Conservation (phyloP, 92 coral and sea anemone genomes). For the Plumapathes pennacea region DNA sequence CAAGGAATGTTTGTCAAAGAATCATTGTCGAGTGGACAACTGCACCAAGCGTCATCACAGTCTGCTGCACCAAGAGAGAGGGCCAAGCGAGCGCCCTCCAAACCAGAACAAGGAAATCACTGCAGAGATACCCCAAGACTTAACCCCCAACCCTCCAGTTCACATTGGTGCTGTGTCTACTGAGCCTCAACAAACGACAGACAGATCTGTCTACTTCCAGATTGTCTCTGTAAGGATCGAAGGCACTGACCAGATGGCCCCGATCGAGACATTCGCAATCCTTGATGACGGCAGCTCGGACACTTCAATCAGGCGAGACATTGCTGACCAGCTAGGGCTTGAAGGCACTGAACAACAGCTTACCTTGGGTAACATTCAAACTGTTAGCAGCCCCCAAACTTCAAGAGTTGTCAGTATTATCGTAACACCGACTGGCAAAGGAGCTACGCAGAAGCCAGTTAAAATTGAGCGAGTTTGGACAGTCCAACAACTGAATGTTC, state of each 20-base stretch:
- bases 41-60: constrained; percentile 23
- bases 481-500: constrained; percentile 57
- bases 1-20: constrained; percentile 5
- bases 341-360: constrained; percentile 50
- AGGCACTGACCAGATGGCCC: constrained; percentile 48
- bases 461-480: constrained; percentile 48
- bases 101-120: too few species aligned
- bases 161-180: constrained; percentile 1
- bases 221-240: constrained; percentile 51
- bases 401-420: constrained; percentile 34
- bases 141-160: not conserved
- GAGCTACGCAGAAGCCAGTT: constrained; percentile 33
- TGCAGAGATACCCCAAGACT: constrained; percentile 5
- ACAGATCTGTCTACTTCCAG: constrained; percentile 54
- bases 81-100: constrained; percentile 4
- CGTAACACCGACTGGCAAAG: constrained; percentile 46
- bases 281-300: constrained; percentile 59
- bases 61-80: constrained; percentile 25
- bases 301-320: constrained; percentile 36
- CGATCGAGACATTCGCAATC: constrained; percentile 45
- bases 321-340: constrained; percentile 36
- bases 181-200: not conserved
- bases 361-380: constrained; percentile 52
- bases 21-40: constrained; percentile 12
- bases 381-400: constrained; percentile 17